A percentile compares a stretch with the other conserved stretches of the same genome.
Conservation (phyloP, 2,888 invertebrate species). For the Drosophila bunnanda region DNA sequence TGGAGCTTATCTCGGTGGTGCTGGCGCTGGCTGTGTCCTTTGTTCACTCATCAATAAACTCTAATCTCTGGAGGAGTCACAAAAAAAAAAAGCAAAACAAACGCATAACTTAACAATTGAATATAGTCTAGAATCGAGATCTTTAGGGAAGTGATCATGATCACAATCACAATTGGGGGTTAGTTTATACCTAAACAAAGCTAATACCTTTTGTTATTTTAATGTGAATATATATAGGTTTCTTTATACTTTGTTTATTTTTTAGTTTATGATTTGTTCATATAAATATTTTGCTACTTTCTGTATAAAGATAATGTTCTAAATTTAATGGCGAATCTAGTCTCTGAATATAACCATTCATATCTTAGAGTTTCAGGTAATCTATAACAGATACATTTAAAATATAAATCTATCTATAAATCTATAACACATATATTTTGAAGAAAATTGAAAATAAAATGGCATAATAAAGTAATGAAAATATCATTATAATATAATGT, state of each 20-base stretch:
- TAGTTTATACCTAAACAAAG: no score
- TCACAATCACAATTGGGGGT: background rate
- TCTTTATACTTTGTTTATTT: background rate
- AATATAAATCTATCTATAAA: background rate
- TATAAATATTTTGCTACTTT: background rate
- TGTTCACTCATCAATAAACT: constrained; percentile 37
- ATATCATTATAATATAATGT: background rate
- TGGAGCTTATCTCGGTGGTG: constrained; percentile 25
- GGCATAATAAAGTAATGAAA: background rate
- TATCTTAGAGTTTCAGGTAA: background rate
- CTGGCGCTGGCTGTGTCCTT: constrained; percentile 7
- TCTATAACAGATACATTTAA: background rate
- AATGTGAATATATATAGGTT: background rate
- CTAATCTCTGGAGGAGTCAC: constrained; percentile 29
- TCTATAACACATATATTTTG: background rate
- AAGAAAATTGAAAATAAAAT: background rate
- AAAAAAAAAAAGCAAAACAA: constrained; percentile 14
- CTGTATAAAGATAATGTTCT: background rate
- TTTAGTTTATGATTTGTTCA: background rate
- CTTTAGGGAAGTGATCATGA: no score
- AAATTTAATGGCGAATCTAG: background rate
- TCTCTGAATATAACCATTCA: background rate
- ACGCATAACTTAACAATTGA: constrained; percentile 10
- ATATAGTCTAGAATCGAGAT: background rate
- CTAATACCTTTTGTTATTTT: background rate